Conservation (phyloP, 37 sponge, comb jelly and placozoan species). For the Amphimedon queenslandica region DNA sequence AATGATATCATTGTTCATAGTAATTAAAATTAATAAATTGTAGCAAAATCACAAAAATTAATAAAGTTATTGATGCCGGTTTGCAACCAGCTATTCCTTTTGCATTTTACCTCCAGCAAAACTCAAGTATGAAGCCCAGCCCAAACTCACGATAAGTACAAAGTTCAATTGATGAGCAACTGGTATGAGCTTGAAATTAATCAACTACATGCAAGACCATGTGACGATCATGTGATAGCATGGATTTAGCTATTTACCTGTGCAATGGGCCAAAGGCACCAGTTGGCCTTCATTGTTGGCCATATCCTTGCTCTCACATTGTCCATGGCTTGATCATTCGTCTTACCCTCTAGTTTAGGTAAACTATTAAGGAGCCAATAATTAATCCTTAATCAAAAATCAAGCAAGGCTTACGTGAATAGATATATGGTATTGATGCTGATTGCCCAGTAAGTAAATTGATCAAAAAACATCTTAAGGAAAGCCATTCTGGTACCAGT, state of each 20-base stretch:
- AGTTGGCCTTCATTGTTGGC: conserved; percentile 66
- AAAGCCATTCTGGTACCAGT: conserved; percentile 33
- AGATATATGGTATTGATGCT: conserved; percentile 50
- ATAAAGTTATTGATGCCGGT: too few species aligned
- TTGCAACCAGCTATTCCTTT: conserved; percentile 17
- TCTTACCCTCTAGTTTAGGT: conserved; percentile 42
- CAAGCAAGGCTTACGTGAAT: conserved; percentile 19
- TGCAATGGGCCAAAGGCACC: conserved; percentile 58
- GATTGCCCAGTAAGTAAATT: conserved; percentile 72
- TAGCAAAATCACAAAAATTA: not conserved
- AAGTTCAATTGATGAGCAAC: conserved; percentile 71
- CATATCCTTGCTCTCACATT: conserved; percentile 36
- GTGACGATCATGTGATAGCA: not conserved
- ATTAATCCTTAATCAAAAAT: not conserved
- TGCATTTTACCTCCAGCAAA: conserved; percentile 20
- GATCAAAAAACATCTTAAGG: conserved; percentile 58
- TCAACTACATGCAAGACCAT: not conserved
- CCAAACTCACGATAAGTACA: conserved; percentile 60
- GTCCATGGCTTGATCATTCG: conserved; percentile 3
- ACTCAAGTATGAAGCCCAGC: conserved; percentile 66
- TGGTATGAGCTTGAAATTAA: conserved; percentile 65
- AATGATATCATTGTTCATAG: not conserved
- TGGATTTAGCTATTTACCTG: conserved; percentile 30
- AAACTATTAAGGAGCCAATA: conserved; percentile 37
- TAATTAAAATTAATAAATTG: not conserved